Evolutionary conservation across 1,140 invertebrate species (phyloP).

Genomic region (Acromyrmex echinatior): DNA sequence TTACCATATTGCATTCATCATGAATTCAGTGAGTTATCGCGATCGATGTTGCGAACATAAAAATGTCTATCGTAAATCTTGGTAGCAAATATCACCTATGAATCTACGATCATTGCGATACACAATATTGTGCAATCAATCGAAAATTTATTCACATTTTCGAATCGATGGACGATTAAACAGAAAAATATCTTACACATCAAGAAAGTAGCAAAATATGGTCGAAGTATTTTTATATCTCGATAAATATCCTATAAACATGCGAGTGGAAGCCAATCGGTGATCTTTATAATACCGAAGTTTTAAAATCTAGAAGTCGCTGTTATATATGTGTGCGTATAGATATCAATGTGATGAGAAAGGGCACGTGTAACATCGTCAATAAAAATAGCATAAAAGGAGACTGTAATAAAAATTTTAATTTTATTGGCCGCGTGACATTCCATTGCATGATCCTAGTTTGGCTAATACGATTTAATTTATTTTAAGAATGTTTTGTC

Average conservation of each 20-base stretch:
- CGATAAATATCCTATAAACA: not conserved
- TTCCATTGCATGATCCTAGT: constrained; percentile 20
- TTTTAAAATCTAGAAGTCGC: not conserved
- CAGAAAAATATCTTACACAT: not conserved
- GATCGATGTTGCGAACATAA: constrained; percentile 43
- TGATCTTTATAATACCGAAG: not conserved
- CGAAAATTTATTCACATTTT: constrained; percentile 59
- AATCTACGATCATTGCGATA: constrained; percentile 22
- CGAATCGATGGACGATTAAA: not conserved
- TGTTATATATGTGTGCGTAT: not conserved
- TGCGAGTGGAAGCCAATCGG: not conserved
- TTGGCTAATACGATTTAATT: constrained; percentile 58
- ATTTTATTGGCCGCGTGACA: constrained; percentile 69
- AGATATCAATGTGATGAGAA: not conserved
- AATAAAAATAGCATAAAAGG: constrained; percentile 67
- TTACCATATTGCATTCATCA: not conserved
- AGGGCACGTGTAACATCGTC: constrained; percentile 24
- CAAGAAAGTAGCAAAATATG: not conserved
- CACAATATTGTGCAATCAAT: constrained; percentile 33
- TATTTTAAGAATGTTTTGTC: constrained; percentile 37
- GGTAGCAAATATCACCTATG: constrained; percentile 6
- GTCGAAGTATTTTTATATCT: not conserved
- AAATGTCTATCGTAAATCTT: constrained; percentile 58
- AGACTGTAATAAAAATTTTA: constrained; percentile 73
- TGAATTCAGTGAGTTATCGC: constrained; percentile 20